These are phyloP conservation scores for Eleginops maclovinus DNA, from an alignment of 2,113 vertebrate species.

Conservation along the genomic window DNA sequence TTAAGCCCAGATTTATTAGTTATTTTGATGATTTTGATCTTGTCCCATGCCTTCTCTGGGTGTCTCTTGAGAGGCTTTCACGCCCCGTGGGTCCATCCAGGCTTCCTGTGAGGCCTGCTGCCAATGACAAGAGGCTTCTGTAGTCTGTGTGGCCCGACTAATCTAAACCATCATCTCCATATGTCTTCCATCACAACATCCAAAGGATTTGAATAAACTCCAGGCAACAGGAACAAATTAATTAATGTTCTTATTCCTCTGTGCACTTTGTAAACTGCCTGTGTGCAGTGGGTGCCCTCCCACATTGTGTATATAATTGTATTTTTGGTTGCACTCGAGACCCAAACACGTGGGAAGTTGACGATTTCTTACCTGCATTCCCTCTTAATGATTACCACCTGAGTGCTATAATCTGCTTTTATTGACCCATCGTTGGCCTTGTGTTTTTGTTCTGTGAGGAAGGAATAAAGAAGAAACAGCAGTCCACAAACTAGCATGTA, in stretches of 20 bases:
- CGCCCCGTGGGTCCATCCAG: slow-evolving; percentile 53
- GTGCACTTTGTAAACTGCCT: slow-evolving; percentile 55
- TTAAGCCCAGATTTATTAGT: slow-evolving; percentile 41
- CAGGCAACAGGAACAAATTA: slow-evolving; percentile 82
- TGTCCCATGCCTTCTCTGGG: slow-evolving; percentile 23
- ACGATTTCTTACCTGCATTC: slow-evolving; percentile 80
- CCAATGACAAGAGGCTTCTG: slow-evolving; percentile 70
- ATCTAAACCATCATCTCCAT: slow-evolving; percentile 80
- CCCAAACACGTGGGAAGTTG: slow-evolving; percentile 60
- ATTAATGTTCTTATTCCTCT: slow-evolving; percentile 77
- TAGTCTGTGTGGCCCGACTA: slow-evolving; percentile 78
- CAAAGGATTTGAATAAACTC: slow-evolving; percentile 75
- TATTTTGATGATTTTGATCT: slow-evolving; percentile 33
- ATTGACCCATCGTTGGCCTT: slow-evolving; percentile 71
- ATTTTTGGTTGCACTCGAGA: slow-evolving; percentile 33
- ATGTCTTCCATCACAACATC: slow-evolving; percentile 81
- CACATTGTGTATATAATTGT: slow-evolving; percentile 44
- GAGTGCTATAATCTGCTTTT: slow-evolving; percentile 71
- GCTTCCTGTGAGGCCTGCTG: slow-evolving; percentile 67
- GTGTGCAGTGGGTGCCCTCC: slow-evolving; percentile 6
- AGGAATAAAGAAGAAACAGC: slow-evolving; percentile 60
- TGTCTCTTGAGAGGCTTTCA: slow-evolving; percentile 46
- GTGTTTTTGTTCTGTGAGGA: slow-evolving; percentile 65
- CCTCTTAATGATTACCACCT: slow-evolving; percentile 78
- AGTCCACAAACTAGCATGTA: slow-evolving; percentile 72